phyloP scores from a whole-genome alignment of 1,140 invertebrate genomes.

The Drosophila melanica region DNA sequence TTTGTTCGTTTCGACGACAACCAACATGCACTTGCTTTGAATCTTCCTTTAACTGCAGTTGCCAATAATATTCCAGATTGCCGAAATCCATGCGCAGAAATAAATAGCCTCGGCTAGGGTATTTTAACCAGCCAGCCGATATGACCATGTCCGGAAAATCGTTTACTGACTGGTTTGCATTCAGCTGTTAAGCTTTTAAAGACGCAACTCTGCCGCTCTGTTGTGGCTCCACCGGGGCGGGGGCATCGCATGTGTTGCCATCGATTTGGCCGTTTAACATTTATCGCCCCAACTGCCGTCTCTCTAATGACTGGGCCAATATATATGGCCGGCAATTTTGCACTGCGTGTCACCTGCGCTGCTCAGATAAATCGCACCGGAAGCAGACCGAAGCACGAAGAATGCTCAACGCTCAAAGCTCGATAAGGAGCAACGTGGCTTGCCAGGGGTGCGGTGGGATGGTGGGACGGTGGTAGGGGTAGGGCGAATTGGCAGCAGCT shows the following conservation, averaged over 20 bases:
- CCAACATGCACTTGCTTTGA: too few species aligned
- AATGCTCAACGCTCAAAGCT: background rate
- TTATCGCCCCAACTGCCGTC: conserved; percentile 58
- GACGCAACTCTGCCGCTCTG: background rate
- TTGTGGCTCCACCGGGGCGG: conserved; percentile 13
- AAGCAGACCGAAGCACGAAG: background rate
- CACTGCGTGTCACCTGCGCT: conserved; percentile 77
- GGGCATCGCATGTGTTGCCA: conserved; percentile 72
- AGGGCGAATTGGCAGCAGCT: background rate
- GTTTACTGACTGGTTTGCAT: conserved; percentile 27
- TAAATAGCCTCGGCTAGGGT: background rate
- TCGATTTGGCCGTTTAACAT: conserved; percentile 81
- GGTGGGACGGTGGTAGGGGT: too few species aligned
- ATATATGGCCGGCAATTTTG: conserved; percentile 78
- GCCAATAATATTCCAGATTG: too few species aligned
- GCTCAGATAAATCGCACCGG: conserved; percentile 71
- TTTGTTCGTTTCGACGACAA: too few species aligned
- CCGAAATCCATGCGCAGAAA: too few species aligned
- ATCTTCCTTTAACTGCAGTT: too few species aligned
- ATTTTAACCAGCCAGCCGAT: background rate
- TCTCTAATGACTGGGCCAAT: conserved; percentile 58
- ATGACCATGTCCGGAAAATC: background rate
- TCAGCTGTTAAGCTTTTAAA: conserved; percentile 33
- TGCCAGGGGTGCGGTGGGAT: too few species aligned
- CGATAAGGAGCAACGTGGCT: conserved; percentile 1